phyloP scores from a whole-genome alignment of 92 coral and sea anemone genomes.

The Diadumene lineata region DNA sequence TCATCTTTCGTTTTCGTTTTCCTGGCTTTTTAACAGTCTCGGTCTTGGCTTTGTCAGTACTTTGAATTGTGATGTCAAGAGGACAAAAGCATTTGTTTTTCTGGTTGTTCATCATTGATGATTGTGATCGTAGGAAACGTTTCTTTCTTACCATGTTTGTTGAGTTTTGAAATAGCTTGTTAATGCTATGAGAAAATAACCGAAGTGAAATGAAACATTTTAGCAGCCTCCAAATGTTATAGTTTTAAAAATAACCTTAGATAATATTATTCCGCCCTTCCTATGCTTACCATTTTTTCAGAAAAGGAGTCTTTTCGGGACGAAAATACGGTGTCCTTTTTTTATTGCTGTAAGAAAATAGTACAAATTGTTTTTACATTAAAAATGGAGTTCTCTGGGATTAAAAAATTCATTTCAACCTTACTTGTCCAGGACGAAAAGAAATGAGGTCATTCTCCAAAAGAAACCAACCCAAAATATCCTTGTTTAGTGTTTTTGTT shows the following conservation, averaged over 20 bases:
- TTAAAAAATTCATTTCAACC: background rate
- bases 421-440: slow-evolving; percentile 19
- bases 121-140: background rate
- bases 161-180: slow-evolving; percentile 25
- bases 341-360: slow-evolving; percentile 18
- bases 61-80: slow-evolving; percentile 33
- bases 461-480: background rate
- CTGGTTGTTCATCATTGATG: slow-evolving; percentile 4
- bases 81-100: slow-evolving; percentile 36
- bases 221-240: background rate
- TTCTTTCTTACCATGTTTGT: background rate
- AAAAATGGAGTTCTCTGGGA: background rate
- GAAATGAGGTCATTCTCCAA: slow-evolving; percentile 13
- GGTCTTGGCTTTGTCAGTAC: background rate
- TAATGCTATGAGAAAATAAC: slow-evolving; percentile 17
- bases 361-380: background rate
- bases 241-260: background rate
- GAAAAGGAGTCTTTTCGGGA: slow-evolving; percentile 26
- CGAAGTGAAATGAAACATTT: background rate
- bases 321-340: slow-evolving; percentile 32
- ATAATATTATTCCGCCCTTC: background rate
- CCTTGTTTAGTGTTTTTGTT: background rate
- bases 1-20: slow-evolving; percentile 7
- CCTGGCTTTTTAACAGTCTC: background rate
- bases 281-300: slow-evolving; percentile 27